phyloP scores from a whole-genome alignment of 2,113 vertebrate species.

The Romanogobio albipinnatus region DNA sequence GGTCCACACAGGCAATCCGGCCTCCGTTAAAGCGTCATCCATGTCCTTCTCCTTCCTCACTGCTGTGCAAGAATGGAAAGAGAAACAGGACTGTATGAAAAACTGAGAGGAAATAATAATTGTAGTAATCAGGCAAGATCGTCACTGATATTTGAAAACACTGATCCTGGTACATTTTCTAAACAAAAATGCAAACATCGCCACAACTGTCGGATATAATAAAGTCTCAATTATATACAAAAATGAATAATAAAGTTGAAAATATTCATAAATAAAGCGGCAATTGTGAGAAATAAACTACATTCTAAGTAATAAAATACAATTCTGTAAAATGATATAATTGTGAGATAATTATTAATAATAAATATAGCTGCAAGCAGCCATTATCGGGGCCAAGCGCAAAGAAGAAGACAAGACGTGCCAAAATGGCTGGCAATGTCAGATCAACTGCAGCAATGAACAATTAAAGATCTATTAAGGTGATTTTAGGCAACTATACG shows the following conservation, averaged over 20 bases:
- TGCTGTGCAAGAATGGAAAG: not conserved
- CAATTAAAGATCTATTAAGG: no score
- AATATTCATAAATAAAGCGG: no score
- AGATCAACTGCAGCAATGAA: no score
- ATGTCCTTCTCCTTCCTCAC: not conserved
- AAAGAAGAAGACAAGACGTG: no score
- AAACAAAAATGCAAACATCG: not conserved
- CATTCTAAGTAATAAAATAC: not conserved
- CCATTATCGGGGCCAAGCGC: no score
- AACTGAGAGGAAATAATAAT: not conserved
- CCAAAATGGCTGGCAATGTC: no score
- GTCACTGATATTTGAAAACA: not conserved
- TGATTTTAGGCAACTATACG: no score
- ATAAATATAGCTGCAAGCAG: no score
- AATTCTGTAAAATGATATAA: not conserved
- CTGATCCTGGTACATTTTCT: not conserved
- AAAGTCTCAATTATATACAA: no score
- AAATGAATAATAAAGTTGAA: not conserved
- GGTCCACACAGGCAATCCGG: conserved; percentile 34
- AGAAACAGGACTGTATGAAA: not conserved
- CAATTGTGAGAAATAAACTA: not conserved
- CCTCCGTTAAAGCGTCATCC: conserved; percentile 19
- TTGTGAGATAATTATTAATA: no score
- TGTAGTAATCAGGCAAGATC: not conserved
- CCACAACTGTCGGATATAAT: not conserved